Evolutionary conservation across 2,888 invertebrate species (phyloP), one percentile per base, ranked within the genome.

Genomic region (Callinectes sapidus): DNA sequence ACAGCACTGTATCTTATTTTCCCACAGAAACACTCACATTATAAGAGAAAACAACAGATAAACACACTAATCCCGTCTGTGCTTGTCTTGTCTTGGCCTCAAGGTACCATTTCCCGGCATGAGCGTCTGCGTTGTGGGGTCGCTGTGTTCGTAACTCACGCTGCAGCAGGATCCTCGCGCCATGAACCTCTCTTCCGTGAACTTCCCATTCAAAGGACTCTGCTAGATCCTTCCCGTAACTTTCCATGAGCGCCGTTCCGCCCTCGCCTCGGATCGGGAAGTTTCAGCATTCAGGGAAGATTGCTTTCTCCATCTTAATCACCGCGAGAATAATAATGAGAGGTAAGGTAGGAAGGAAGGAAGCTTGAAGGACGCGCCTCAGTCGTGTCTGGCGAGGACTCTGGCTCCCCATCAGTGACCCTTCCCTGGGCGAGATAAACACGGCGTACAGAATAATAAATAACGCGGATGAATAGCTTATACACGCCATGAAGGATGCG

Each of bases 291-390:
- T n/a, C 13, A 81, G 32, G 81, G 18, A 77, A 77, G 81, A 35
- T 81, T 81, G 35, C n/a, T 81, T 81, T 81, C 81, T 81, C 32
- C 81, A 81, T 81, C 81, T 81, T 81, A 81, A 81, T 81, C 81
- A 81, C 81, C 81, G 13, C 32, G 35, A 8, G 81, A 81, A 81
- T 81, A 35, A 35, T 18, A 35, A 81, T 35, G 32, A 81, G 28
- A 6, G n/a, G 18, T 81, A 32, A 81, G 35, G 16, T 1, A 35
- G 35, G 81, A 81, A 35, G 35, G 16, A 2, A 35, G 35, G 81
- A 81, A 35, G 35, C 81, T 18, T 16, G 13, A 35, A 81, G 81
- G 35, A 81, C 18, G 81, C 81, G 13, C 35, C 35, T 10, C 81
- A 3, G 81, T 35, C 10, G 28, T 71, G 71, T 71, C n/a, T 71